Evolutionary conservation across 2,113 vertebrate genomes (phyloP).

Genomic region (Pongo abelii): DNA sequence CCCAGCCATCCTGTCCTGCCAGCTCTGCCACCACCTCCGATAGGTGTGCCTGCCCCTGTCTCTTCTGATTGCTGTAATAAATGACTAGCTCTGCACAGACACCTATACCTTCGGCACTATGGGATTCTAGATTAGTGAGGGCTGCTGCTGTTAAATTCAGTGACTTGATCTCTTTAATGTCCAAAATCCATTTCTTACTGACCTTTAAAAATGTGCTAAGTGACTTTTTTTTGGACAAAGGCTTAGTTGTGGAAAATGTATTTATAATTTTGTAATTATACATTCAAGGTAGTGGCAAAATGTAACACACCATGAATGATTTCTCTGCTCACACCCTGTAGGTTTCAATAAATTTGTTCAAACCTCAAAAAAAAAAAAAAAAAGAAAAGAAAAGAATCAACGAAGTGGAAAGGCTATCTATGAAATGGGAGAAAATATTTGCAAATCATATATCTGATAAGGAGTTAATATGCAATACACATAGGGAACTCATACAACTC

Average conservation of each 20-base stretch:
- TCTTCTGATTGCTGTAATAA: conserved; percentile 84
- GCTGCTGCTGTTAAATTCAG: conserved; percentile 82
- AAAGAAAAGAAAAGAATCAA: neutral
- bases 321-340: conserved; percentile 74
- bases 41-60: conserved; percentile 45
- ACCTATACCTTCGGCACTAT: conserved; percentile 51
- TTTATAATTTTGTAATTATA: conserved; percentile 83
- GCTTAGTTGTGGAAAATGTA: conserved; percentile 82
- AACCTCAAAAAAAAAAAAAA: neutral
- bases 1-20: conserved; percentile 59
- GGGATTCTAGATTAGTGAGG: conserved; percentile 78
- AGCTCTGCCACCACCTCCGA: conserved; percentile 68
- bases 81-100: conserved; percentile 82
- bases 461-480: neutral
- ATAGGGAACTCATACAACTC: neutral
- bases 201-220: conserved; percentile 80
- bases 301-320: conserved; percentile 78
- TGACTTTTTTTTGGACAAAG: conserved; percentile 76
- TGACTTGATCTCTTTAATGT: conserved; percentile 82
- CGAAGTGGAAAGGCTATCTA: neutral
- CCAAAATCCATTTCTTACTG: conserved; percentile 81
- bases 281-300: conserved; percentile 70
- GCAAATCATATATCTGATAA: neutral
- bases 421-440: neutral
- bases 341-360: conserved; percentile 78